Base-by-base conservation (phyloP, 2,888 invertebrate genomes). In the Apantesis nais region DNA sequence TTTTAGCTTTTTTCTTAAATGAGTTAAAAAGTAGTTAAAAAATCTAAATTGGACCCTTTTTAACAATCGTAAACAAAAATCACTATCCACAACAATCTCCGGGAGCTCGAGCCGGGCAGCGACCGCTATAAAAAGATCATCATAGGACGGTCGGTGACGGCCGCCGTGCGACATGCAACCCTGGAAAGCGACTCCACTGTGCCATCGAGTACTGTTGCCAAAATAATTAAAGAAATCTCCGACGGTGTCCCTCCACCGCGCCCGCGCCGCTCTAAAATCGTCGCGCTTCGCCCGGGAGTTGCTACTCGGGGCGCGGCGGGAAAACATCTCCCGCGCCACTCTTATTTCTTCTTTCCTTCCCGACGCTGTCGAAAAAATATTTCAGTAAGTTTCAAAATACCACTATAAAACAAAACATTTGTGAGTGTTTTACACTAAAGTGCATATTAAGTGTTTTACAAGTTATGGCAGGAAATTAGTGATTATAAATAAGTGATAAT, bases 151-250 rank as follows among this genome's bases (percentile, higher is more conserved):
- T 88, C 90, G 89, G 88, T 89, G 90, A 88, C 90, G 90, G 88
- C 90, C 88, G 88, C 89, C 87, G 91, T 88, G 93, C 94, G 94
- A 94, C 94, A 92, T 91, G 91, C 94, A 94, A 95, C 95, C 95
- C 95, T 95, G 95, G 95, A 95, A 93, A 95, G 89, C 93, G 93
- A 92, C 91, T 92, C 93, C 91, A 88, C 94, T 92, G 92, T 94
- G 94, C 95, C 94, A 95, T 92, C 94, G 92, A 91, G 94, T 95
- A 94, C 95, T 95, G 95, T 96, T 97, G 97, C 97, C 97, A 97
- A 97, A 97, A 97, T 96, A 96, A 97, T 97, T 97, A 96, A 96
- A 96, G 96, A 96, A 96, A 96, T 96, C 96, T 95, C 95, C 95
- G 95, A 90, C 94, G 92, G 90, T 95, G 95, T 95, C 94, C 93